Evolutionary conservation across 1,140 invertebrate species (phyloP).

Genomic region (Conus betulinus): DNA sequence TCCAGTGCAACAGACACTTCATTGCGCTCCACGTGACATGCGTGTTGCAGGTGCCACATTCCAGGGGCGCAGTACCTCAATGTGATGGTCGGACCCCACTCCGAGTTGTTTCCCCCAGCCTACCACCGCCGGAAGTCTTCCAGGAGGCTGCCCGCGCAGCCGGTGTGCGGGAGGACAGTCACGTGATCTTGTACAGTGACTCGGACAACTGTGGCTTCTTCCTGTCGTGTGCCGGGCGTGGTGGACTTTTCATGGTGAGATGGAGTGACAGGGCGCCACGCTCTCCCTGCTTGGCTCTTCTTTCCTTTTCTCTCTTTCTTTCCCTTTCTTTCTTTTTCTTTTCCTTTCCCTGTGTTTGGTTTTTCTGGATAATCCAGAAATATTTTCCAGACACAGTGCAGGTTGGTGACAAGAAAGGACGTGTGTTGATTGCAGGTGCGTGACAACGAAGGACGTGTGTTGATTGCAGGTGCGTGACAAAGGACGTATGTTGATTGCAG

Average conservation of each 20-base stretch:
- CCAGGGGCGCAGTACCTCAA: constrained; percentile 57
- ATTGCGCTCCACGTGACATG: too few species aligned
- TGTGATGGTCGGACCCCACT: constrained; percentile 47
- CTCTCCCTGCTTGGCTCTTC: too few species aligned
- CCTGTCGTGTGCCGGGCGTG: constrained; percentile 49
- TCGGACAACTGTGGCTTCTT: constrained; percentile 53
- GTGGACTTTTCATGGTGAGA: constrained; percentile 59
- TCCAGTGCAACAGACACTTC: too few species aligned
- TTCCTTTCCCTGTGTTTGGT: background rate
- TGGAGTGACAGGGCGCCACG: too few species aligned
- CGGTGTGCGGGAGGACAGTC: constrained; percentile 50
- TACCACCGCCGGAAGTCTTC: constrained; percentile 54
- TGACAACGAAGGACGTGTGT: too few species aligned
- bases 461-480: too few species aligned
- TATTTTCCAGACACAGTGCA: background rate
- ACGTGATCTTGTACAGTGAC: constrained; percentile 58
- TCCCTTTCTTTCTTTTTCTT: background rate
- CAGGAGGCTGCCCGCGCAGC: constrained; percentile 46
- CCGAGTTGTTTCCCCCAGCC: constrained; percentile 52
- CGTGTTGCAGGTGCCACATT: constrained; percentile 52
- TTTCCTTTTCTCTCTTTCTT: too few species aligned
- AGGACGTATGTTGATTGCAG: too few species aligned
- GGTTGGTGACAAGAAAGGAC: background rate
- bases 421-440: background rate
- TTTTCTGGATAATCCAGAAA: background rate